Evolutionary conservation across 2,113 vertebrate species (phyloP).

Genomic region (Indicator indicator): DNA sequence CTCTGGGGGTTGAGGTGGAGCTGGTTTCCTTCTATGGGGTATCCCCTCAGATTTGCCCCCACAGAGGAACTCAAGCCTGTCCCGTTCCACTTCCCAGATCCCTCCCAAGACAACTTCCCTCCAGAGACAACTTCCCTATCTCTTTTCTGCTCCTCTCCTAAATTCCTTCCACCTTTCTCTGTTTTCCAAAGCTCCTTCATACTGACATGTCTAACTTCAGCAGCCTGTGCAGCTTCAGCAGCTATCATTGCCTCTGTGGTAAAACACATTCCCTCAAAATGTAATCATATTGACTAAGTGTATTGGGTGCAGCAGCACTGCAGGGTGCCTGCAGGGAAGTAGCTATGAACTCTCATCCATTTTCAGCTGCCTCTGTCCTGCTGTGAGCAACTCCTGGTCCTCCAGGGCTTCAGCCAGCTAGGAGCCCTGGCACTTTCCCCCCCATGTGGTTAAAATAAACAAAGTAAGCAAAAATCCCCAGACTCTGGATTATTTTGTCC

Average conservation of each 20-base stretch:
- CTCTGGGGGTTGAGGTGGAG: not conserved
- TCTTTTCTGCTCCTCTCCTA: not conserved
- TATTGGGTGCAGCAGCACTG: too few relatives aligned
- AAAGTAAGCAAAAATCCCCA: not conserved
- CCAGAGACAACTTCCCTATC: not conserved
- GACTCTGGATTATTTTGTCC: not conserved
- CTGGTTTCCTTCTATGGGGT: not conserved
- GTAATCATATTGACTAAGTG: too few relatives aligned
- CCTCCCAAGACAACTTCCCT: not conserved
- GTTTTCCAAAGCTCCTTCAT: not conserved
- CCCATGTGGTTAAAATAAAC: not conserved
- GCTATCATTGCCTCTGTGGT: not conserved
- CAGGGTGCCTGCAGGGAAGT: not conserved
- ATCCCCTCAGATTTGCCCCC: not conserved
- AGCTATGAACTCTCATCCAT: not conserved
- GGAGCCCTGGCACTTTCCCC: not conserved
- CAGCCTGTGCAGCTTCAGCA: not conserved
- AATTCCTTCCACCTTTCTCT: not conserved
- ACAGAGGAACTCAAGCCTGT: not conserved
- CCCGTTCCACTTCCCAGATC: not conserved
- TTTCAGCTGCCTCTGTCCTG: not conserved
- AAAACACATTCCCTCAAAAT: not conserved
- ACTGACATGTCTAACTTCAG: rapidly evolving
- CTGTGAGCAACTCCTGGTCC: too few relatives aligned
- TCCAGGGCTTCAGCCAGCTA: not conserved